Evolutionary conservation across 2,113 vertebrate genomes (phyloP), one percentile per base, ranked within the genome.

Genomic region (Capreolus pygargus): DNA sequence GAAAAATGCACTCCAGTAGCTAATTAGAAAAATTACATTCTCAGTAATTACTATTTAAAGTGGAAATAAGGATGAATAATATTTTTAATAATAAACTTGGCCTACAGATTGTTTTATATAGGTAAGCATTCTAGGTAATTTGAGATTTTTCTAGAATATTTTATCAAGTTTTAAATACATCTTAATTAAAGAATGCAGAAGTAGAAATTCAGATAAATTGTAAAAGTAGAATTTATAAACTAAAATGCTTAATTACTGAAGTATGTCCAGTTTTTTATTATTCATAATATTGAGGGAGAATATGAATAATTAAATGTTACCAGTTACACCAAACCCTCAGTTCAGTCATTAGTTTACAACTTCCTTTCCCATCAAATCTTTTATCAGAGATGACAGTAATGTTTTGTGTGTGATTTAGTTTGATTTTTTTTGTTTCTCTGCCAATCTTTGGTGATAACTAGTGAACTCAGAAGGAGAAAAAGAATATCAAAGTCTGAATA

Each of bases 101-200:
- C 23, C 58, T 95, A 17, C 47, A 60, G 17, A 87, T 64, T 95
- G 9, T 97, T 92, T 97, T 97, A 90, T 64, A 52, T 98, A 83
- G n/a, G 47, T 87, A 96, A 96, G 45, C 43, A 93, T 96, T 88
- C 50, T 93, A 92, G 36, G 33, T 96, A 97, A 61, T 52, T 97
- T 79, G 70, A 97, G 36, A 89, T 92, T 95, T 97, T 97, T 96
- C 58, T 97, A 89, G 78, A 93, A 30, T 82, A 74, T 84, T 79
- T 84, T 96, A 78, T 92, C 12, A 85, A 79, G 45, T 64, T 23
- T 67, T 91, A 96, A 19, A 89, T 70, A 96, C 4, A 78, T 90
- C 57, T 85, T 96, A 15, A 81, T 83, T 89, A 97, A 55, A 86
- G 28, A 90, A 93, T 79, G 14, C 36, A 96, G 23, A 89, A 92